Conservation (phyloP, 2,888 invertebrate species). For the Zonitis immaculata region DNA sequence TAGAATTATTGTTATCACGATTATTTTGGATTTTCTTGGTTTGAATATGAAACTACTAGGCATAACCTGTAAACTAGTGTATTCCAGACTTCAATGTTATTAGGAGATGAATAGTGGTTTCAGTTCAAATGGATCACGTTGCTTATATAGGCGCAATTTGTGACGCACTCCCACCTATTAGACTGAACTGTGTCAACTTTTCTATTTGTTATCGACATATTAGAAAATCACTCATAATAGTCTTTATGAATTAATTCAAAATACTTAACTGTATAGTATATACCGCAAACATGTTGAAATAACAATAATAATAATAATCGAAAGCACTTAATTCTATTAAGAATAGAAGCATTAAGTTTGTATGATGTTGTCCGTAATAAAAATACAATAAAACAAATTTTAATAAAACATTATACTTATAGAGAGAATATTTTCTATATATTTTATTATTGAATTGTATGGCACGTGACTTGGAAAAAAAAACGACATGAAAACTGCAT, state of each 20-base stretch:
- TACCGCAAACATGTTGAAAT: conserved; percentile 24
- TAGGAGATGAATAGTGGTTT: too few species aligned
- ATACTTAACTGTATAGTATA: conserved; percentile 1
- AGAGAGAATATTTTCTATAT: too few species aligned
- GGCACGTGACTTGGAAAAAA: conserved; percentile 18
- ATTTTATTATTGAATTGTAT: background rate
- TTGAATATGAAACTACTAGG: too few species aligned
- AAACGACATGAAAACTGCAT: conserved; percentile 28
- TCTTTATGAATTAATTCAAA: conserved; percentile 11
- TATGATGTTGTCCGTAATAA: background rate
- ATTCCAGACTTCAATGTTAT: too few species aligned
- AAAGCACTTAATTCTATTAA: conserved; percentile 31
- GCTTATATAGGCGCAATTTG: too few species aligned
- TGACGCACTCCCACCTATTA: too few species aligned
- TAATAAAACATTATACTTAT: background rate
- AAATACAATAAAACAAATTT: background rate
- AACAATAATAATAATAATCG: conserved; percentile 27
- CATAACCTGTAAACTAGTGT: too few species aligned
- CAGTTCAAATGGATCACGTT: too few species aligned
- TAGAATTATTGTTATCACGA: too few species aligned
- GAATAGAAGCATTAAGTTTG: background rate
- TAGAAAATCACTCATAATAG: conserved; percentile 13
- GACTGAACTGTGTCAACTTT: too few species aligned
- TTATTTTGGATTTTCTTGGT: too few species aligned
- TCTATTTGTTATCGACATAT: too few species aligned